These are phyloP conservation scores for Oryzias curvinotus DNA, from an alignment of 2,113 vertebrate genomes.

Conservation along the genomic window DNA sequence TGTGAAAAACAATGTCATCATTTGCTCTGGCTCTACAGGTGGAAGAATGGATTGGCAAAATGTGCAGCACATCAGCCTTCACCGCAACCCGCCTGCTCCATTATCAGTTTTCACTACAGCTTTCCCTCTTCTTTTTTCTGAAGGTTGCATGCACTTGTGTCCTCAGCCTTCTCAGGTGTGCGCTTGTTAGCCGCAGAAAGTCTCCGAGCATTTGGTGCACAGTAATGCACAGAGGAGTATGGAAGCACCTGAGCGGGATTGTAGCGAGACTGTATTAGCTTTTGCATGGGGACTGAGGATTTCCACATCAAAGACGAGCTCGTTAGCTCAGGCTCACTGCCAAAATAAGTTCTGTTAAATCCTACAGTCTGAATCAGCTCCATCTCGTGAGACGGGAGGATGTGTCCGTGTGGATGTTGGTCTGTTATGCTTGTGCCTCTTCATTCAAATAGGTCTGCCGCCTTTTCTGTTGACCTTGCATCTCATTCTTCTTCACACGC, in stretches of 20 bases:
- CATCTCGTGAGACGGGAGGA: conserved; percentile 38
- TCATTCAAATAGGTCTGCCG: conserved; percentile 29
- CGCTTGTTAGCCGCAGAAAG: conserved; percentile 34
- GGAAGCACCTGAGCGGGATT: conserved; percentile 59
- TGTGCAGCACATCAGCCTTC: neutral
- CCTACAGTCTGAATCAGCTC: conserved; percentile 47
- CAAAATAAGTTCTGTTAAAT: conserved; percentile 68
- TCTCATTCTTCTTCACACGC: conserved; percentile 3
- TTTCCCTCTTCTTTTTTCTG: conserved; percentile 5
- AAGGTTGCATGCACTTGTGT: conserved; percentile 4
- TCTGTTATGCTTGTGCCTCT: neutral
- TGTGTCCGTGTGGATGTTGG: neutral
- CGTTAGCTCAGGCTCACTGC: conserved; percentile 66
- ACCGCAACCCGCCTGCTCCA: neutral
- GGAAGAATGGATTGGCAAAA: conserved; percentile 38
- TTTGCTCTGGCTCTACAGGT: conserved; percentile 3
- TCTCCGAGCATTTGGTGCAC: conserved; percentile 33
- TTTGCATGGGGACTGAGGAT: conserved; percentile 54
- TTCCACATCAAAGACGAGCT: conserved; percentile 74
- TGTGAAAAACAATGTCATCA: conserved; percentile 34
- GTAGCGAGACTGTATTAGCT: conserved; percentile 54
- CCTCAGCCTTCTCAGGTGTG: conserved; percentile 1
- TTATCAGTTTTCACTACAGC: neutral
- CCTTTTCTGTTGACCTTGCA: conserved; percentile 15
- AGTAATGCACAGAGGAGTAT: conserved; percentile 41